Evolutionary conservation across 2,113 vertebrate species (phyloP), one percentile per base, ranked within the genome.

Genomic region (Platysteira castanea): DNA sequence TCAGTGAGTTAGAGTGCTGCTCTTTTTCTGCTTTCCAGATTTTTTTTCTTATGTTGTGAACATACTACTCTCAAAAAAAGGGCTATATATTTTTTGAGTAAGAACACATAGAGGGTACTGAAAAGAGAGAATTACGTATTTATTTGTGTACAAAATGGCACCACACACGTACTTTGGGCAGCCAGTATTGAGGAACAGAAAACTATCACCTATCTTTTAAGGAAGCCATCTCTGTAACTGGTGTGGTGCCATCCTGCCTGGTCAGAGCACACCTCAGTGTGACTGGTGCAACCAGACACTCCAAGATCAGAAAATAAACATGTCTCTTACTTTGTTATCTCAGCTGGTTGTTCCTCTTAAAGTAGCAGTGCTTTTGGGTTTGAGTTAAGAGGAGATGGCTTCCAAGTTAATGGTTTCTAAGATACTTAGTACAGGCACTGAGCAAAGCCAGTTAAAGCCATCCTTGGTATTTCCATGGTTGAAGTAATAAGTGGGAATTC

Each of bases 1-100:
- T 94, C 92, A 95, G 57, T 37, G 75, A 95, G 79, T 94, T 94
- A 78, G 56, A 96, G 24, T n/a, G 46, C 68, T 96, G 94, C 89
- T 95, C 95, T 95, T 97, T 96, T 96, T 76, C 84, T 88, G 79
- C 79, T 92, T 89, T 78, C 77, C 87, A 88, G 76, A 84, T 81
- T 94, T 87, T 95, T 74, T 87, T 87, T 91, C 86, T 86, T 87
- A 69, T 37, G 3, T 82, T 78, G 68, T 71, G 94, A 96, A 95
- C 76, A 90, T 68, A 44, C 87, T 84, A 84, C 52, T 95, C 63
- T 95, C 42, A 79, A 71, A 78, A 78, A 82, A 70, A 64, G 33
- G 11, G 18, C 81, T 96, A 2, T 73, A 17, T 75, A 73, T 94
- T 96, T 93, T 88, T 93, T 63, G 52, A 35, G 3, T 83, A 35